phyloP scores from a whole-genome alignment of 2,113 vertebrate genomes.

The Rhinopomastus cyanomelas region DNA sequence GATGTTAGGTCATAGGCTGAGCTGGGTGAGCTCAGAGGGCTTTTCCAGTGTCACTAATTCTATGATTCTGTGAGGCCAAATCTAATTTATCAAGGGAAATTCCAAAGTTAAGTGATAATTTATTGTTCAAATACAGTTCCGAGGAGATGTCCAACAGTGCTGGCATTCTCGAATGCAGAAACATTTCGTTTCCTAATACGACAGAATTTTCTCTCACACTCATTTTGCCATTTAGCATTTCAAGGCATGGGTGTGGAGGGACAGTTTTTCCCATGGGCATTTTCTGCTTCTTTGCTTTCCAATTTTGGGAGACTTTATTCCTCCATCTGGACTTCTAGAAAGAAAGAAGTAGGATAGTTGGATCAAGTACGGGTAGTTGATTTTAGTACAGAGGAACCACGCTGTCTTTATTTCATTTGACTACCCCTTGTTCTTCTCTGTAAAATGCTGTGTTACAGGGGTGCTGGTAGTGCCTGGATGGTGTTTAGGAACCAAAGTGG shows the following conservation, averaged over 20 bases:
- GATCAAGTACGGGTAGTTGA: fast-evolving
- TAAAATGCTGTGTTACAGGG: background rate
- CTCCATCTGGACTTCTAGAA: background rate
- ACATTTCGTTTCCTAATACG: background rate
- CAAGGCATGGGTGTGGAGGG: fast-evolving
- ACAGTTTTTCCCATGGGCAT: background rate
- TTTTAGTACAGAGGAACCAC: background rate
- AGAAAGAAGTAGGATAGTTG: background rate
- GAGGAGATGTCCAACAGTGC: background rate
- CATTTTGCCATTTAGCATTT: background rate
- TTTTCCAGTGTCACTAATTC: too few relatives aligned
- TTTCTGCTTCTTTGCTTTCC: background rate
- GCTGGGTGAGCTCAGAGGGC: too few relatives aligned
- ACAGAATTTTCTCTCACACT: background rate
- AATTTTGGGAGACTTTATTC: background rate
- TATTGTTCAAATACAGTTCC: background rate
- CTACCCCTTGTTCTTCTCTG: background rate
- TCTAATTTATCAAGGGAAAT: background rate
- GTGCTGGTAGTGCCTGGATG: background rate
- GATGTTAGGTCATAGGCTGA: too few relatives aligned
- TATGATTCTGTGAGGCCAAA: too few relatives aligned
- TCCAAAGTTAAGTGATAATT: background rate
- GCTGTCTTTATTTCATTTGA: background rate
- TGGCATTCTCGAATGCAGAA: background rate
- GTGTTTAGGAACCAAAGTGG: background rate